phyloP scores from a whole-genome alignment of 2,888 invertebrate genomes.

The Cerastoderma edule region DNA sequence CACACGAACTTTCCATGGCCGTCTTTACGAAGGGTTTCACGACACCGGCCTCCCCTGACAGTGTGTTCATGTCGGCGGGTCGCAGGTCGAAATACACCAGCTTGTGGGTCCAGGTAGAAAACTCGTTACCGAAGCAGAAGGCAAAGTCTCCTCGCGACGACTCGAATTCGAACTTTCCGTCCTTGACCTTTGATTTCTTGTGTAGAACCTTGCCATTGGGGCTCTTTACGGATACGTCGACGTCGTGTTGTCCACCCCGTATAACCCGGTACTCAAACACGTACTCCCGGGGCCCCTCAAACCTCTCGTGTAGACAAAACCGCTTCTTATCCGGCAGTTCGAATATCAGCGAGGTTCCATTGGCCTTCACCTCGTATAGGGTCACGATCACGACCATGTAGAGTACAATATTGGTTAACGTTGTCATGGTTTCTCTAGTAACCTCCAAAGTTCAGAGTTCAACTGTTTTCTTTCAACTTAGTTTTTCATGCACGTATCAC shows the following conservation, averaged over 20 bases:
- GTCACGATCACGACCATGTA: conserved; percentile 18
- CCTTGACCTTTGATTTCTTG: conserved; percentile 67
- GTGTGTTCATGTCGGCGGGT: conserved; percentile 69
- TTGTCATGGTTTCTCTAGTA: too few species aligned
- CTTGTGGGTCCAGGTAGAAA: conserved; percentile 80
- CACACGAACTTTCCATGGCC: conserved; percentile 69
- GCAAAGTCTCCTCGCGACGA: conserved; percentile 77
- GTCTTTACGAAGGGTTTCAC: conserved; percentile 66
- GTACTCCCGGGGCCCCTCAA: conserved; percentile 67
- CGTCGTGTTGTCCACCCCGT: conserved; percentile 79
- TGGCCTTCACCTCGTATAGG: conserved; percentile 36
- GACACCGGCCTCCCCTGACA: conserved; percentile 74
- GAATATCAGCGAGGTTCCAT: conserved; percentile 68
- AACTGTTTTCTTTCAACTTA: too few species aligned
- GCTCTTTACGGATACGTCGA: conserved; percentile 76
- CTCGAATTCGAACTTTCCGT: conserved; percentile 73
- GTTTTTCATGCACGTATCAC: too few species aligned
- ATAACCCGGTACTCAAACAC: conserved; percentile 78
- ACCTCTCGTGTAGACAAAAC: conserved; percentile 78
- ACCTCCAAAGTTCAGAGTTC: too few species aligned
- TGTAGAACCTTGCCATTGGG: conserved; percentile 79
- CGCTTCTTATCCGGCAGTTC: conserved; percentile 78
- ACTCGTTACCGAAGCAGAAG: conserved; percentile 81
- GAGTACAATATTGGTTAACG: too few species aligned
- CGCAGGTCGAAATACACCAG: conserved; percentile 75